A percentile compares a stretch with the other conserved stretches of the same genome.
Conservation (phyloP, 2,797 vertebrate species). For the Remorina albescens region DNA sequence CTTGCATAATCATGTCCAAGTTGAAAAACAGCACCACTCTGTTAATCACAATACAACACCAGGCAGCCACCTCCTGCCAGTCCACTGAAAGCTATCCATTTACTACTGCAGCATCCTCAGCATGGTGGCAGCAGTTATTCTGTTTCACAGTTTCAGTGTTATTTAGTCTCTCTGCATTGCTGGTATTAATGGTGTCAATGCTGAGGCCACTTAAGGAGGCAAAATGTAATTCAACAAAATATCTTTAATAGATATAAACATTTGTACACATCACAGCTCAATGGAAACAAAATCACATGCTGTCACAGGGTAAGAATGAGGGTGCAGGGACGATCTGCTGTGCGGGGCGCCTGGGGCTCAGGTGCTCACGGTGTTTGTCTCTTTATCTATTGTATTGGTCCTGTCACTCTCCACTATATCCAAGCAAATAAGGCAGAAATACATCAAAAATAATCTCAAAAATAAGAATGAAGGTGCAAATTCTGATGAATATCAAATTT, state of each 20-base stretch:
- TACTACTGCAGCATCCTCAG: constrained; percentile 29
- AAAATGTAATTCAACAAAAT: constrained; percentile 81
- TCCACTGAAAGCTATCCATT: constrained; percentile 46
- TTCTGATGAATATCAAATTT: constrained; percentile 74
- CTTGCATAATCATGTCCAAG: constrained; percentile 55
- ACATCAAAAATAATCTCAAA: constrained; percentile 66
- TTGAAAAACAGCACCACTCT: constrained; percentile 63
- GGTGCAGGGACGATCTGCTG: constrained; percentile 71
- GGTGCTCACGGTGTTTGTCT: constrained; percentile 48
- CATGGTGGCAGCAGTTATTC: not conserved
- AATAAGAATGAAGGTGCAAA: constrained; percentile 77
- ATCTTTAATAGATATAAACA: constrained; percentile 85
- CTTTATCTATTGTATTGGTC: constrained; percentile 32
- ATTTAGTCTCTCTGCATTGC: not conserved
- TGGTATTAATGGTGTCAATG: not conserved
- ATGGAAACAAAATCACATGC: constrained; percentile 81
- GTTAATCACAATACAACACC: constrained; percentile 63
- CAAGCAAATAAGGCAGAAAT: constrained; percentile 67
- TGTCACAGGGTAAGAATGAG: constrained; percentile 75
- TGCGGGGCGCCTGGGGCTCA: constrained; percentile 39
- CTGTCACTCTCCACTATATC: constrained; percentile 34
- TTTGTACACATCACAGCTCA: constrained; percentile 82
- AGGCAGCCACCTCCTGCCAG: constrained; percentile 37
- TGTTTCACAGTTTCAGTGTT: not conserved
- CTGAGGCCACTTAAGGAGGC: constrained; percentile 18